Base-by-base conservation (phyloP, 1,140 invertebrate species). In the Wasmannia auropunctata region DNA sequence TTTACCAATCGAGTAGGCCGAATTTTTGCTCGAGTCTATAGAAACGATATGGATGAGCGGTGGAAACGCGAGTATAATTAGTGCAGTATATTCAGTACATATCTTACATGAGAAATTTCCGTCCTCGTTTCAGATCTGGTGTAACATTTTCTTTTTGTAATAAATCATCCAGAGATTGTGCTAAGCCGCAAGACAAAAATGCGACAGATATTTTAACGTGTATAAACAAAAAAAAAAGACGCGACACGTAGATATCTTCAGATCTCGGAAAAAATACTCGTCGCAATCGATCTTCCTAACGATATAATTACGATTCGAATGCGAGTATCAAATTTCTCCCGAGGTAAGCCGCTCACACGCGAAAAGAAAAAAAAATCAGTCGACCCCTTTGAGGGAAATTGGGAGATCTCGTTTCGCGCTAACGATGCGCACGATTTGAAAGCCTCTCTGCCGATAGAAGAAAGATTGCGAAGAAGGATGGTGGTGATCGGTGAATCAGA, bases 371-470 rank as follows among this genome's bases (percentile, higher is more conserved):
- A 22, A 69, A 83, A 70, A 85, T 70, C 72, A 72, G 46, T 54
- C 60, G 54, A 60, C 54, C 49, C 43, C 63, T 80, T 51, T 56
- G 80, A 49, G 37, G 56, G 65, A 79, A 79, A 85, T 70, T 67
- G 84, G 58, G 46, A 67, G 58, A 85, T 85, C 72, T 88, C 87
- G 51, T 88, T 87, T 85, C 54, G 56, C 49, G 56, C 49, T 88
- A 88, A 88, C 63, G 80, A 88, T 51, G 63, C 80, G 56, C 81
- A 31, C 70, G 86, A 88, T 84, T 87, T 76, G 58, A 88, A 87
- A 43, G 60, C 77, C 43, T 87, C 19, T 65, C 69, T 54, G 40
- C 34, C 46, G 62, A 84, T 49, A 43, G 25, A 84, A 87, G 62
- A 62, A 76, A 88, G 40, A 85, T 69, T 75, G 19, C 19, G 46